Evolutionary conservation across 2,113 vertebrate species (phyloP).

Genomic region (Orcinus orca): DNA sequence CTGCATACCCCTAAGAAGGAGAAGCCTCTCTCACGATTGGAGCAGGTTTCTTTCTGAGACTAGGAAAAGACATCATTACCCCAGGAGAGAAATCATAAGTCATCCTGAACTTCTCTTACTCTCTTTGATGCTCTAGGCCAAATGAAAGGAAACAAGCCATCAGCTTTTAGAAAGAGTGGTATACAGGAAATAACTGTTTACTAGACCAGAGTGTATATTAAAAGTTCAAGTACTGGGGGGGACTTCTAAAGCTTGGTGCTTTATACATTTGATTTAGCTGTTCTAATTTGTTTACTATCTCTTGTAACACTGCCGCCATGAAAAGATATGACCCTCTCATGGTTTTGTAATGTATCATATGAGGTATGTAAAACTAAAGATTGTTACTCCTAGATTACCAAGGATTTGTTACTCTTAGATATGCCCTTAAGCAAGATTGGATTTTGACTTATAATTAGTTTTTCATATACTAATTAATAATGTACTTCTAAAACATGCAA

Average conservation of each 20-base stretch:
- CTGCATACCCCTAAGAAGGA: conserved; percentile 83
- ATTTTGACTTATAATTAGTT: conserved; percentile 34
- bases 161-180: conserved; percentile 73
- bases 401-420: conserved; percentile 62
- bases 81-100: conserved; percentile 89
- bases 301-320: conserved; percentile 78
- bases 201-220: conserved; percentile 75
- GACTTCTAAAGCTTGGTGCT: conserved; percentile 80
- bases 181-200: conserved; percentile 78
- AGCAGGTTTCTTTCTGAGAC: conserved; percentile 63
- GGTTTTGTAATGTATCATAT: conserved; percentile 77
- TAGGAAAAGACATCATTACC: conserved; percentile 87
- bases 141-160: conserved; percentile 87
- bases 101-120: conserved; percentile 87
- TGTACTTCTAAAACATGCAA: not conserved
- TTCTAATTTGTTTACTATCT: conserved; percentile 81
- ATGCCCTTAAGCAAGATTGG: conserved; percentile 50
- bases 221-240: conserved; percentile 77
- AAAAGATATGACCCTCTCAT: conserved; percentile 79
- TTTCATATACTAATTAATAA: conserved; percentile 43
- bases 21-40: conserved; percentile 23
- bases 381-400: conserved; percentile 63
- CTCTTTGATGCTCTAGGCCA: conserved; percentile 88
- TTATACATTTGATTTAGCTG: conserved; percentile 84
- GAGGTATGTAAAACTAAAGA: conserved; percentile 71